Evolutionary conservation across 2,888 invertebrate genomes (phyloP), one percentile per base, ranked within the genome.

Genomic region (Anaspis maculata): DNA sequence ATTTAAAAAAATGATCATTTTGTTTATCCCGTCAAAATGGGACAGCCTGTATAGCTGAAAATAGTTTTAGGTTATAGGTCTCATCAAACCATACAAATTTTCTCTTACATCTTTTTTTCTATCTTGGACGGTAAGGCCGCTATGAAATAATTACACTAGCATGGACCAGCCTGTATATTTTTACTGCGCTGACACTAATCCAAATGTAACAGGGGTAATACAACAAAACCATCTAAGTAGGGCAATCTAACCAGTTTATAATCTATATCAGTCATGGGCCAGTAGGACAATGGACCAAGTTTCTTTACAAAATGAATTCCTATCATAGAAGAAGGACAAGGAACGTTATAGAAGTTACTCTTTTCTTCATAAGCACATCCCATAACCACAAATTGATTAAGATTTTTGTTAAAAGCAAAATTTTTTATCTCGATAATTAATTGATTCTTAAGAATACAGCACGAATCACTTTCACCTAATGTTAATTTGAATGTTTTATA

Each of bases 221-320:
- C 34, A 5, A 34, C 27, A 34, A 27, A 22, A 15, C 12, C 14
- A 13, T 24, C 23, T 13, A 19, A 5, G 19, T 33, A 25, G 11
- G 34, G 29, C 5, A 34, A 15, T 15, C 34, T 28, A 13, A 34
- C 34, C 24, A 34, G 24, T 15, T 34, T 34, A 15, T 7, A 19
- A 9, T 19, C 9, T 6, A 19, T 9, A 19, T 19, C 9, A 6
- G 19, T 5, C 19, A 19, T 9, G 19, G 19, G 19, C 19, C 19
- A 19, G 9, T 6, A 19, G 5, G 19, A 19, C 9, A 19, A 19
- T 9, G 5, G 6, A 19, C 19, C 19, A 19, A 19, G 19, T 6
- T 19, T 9, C 19, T 19, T 19, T 5, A 19, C 19, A 19, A 19
- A 19, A 9, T 19, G 9, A 19, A 9, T 19, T 19, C 9, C 19